Conservation (phyloP, 2,888 invertebrate genomes). For the Dorcus hopei region DNA sequence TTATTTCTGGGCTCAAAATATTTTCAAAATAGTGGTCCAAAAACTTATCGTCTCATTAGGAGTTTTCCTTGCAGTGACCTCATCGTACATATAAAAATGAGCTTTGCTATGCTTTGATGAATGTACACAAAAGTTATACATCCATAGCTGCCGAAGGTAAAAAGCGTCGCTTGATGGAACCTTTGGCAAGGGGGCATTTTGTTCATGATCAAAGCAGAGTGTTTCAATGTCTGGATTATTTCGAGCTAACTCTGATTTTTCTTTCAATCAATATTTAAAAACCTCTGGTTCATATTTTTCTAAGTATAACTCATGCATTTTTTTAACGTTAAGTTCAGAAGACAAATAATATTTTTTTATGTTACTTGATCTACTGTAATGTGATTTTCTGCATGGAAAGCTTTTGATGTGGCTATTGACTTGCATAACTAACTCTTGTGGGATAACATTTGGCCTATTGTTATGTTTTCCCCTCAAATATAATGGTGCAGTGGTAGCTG, state of each 20-base stretch:
- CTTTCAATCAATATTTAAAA: not conserved
- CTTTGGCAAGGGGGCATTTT: slow-evolving; percentile 5
- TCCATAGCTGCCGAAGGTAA: slow-evolving; percentile 8
- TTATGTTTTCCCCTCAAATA: too few species aligned
- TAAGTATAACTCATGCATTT: too few species aligned
- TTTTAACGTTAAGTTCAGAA: too few species aligned
- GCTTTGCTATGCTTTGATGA: not conserved
- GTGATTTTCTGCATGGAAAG: too few species aligned
- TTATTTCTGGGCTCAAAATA: not conserved
- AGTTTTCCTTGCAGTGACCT: slow-evolving; percentile 2
- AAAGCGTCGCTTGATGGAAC: slow-evolving; percentile 9
- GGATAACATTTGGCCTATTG: too few species aligned
- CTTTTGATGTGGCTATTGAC: too few species aligned
- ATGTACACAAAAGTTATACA: slow-evolving; percentile 5
- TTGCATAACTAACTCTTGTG: too few species aligned
- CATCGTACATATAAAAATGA: slow-evolving; percentile 4
- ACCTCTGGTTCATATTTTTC: too few species aligned
- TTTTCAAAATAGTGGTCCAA: slow-evolving; percentile 3
- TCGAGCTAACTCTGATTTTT: not conserved
- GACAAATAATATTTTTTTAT: too few species aligned
- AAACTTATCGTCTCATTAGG: not conserved
- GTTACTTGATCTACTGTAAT: too few species aligned
- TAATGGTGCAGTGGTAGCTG: too few species aligned
- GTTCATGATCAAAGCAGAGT: slow-evolving; percentile 1
- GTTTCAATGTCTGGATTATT: not conserved